phyloP scores from a whole-genome alignment of 2,888 invertebrate species.

The Drosophila eohydei region DNA sequence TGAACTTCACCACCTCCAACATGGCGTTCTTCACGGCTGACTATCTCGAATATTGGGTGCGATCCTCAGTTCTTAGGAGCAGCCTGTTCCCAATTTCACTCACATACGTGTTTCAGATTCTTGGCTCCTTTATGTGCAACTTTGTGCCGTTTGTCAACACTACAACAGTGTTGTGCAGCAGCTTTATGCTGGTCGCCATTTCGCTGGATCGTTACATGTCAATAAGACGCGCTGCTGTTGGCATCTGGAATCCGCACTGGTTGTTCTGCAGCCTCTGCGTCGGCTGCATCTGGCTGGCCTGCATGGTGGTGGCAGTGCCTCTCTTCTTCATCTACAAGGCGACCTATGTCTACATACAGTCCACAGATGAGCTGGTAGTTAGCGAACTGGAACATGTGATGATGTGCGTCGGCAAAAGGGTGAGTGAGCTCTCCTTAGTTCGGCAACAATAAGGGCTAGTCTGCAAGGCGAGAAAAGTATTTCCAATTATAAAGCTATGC shows the following conservation, averaged over 20 bases:
- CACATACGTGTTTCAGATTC: slow-evolving; percentile 75
- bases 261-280: slow-evolving; percentile 81
- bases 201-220: slow-evolving; percentile 87
- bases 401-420: slow-evolving; percentile 81
- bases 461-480: slow-evolving; percentile 6
- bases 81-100: no score
- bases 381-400: slow-evolving; percentile 56
- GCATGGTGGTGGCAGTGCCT: slow-evolving; percentile 85
- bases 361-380: slow-evolving; percentile 34
- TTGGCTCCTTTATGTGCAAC: slow-evolving; percentile 86
- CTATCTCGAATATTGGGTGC: slow-evolving; percentile 82
- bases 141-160: slow-evolving; percentile 86
- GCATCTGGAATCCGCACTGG: slow-evolving; percentile 85
- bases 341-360: slow-evolving; percentile 63
- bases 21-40: slow-evolving; percentile 74
- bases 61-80: slow-evolving; percentile 2
- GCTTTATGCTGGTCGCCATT: slow-evolving; percentile 86
- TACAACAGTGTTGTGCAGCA: slow-evolving; percentile 86
- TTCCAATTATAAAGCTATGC: neutral
- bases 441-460: neutral
- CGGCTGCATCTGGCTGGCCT: slow-evolving; percentile 83
- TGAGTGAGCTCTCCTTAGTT: slow-evolving; percentile 47
- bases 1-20: slow-evolving; percentile 72
- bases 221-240: slow-evolving; percentile 84
- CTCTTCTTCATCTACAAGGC: slow-evolving; percentile 83